Conservation (phyloP, 2,113 vertebrate species). For the Cyprinus carpio region DNA sequence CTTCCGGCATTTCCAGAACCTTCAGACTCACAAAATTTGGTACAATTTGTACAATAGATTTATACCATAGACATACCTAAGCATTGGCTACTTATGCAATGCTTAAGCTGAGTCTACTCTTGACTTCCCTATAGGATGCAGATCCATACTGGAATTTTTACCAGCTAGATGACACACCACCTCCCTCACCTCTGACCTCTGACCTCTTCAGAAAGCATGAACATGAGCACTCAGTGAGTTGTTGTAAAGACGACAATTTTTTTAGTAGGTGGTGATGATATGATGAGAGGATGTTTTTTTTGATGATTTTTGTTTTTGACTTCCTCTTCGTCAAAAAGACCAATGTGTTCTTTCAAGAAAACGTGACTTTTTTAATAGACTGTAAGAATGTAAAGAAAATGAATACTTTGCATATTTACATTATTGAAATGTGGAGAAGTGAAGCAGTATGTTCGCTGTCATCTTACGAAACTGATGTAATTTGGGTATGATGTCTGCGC, state of each 20-base stretch:
- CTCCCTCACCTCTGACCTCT: background rate
- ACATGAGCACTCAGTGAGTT: background rate
- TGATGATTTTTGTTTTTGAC: too few species aligned
- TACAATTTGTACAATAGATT: constrained; percentile 6
- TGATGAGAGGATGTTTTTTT: background rate
- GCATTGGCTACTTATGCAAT: background rate
- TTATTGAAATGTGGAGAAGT: too few species aligned
- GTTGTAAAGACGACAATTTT: background rate
- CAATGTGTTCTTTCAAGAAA: too few species aligned
- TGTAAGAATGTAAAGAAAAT: too few species aligned
- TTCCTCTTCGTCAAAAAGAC: background rate
- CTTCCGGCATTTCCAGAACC: constrained; percentile 6
- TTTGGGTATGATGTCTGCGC: too few species aligned
- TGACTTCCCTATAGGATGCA: background rate
- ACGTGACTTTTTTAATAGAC: too few species aligned
- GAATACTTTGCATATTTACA: too few species aligned
- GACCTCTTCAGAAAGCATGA: constrained; percentile 20
- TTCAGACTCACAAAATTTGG: constrained; percentile 13
- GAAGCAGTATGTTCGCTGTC: too few species aligned
- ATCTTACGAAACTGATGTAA: too few species aligned
- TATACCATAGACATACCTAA: background rate
- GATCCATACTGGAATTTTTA: background rate
- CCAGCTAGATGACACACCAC: background rate
- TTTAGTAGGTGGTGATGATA: background rate
- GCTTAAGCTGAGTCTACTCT: background rate